A percentile compares a stretch with the other conserved stretches of the same genome.
Evolutionary conservation across 2,888 invertebrate genomes (phyloP).

Genomic region (Apotomis turbidana): DNA sequence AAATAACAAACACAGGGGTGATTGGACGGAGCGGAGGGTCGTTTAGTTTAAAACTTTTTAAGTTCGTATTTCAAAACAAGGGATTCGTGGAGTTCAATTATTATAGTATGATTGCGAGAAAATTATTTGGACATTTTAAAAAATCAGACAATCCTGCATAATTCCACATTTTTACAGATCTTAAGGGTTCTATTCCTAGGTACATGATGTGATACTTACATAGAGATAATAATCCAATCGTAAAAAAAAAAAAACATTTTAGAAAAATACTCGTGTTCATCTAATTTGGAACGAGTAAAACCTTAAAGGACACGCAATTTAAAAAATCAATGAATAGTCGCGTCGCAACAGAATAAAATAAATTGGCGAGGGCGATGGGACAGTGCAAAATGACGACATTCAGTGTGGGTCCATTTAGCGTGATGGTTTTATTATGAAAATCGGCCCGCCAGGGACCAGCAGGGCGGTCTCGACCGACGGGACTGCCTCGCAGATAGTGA

Average conservation of each 20-base stretch:
- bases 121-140: neutral
- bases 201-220: too few species aligned
- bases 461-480: slow-evolving; percentile 41
- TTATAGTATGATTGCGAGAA: neutral
- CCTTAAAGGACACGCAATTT: slow-evolving; percentile 27
- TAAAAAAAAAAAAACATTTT: too few species aligned
- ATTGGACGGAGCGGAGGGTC: slow-evolving; percentile 10
- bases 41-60: slow-evolving; percentile 28
- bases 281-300: neutral
- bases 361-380: slow-evolving; percentile 62
- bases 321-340: slow-evolving; percentile 58
- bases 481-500: slow-evolving; percentile 6
- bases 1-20: slow-evolving; percentile 25
- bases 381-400: slow-evolving; percentile 55
- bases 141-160: too few species aligned
- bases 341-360: slow-evolving; percentile 56
- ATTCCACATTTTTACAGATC: too few species aligned
- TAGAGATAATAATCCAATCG: too few species aligned
- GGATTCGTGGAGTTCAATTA: neutral
- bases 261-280: too few species aligned
- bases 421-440: slow-evolving; percentile 78
- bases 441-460: slow-evolving; percentile 57
- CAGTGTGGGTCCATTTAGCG: slow-evolving; percentile 66
- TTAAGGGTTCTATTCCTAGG: too few species aligned
- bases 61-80: slow-evolving; percentile 24